These are phyloP conservation scores for Protonemura montana DNA, from an alignment of 2,888 invertebrate genomes.

Conservation along the genomic window DNA sequence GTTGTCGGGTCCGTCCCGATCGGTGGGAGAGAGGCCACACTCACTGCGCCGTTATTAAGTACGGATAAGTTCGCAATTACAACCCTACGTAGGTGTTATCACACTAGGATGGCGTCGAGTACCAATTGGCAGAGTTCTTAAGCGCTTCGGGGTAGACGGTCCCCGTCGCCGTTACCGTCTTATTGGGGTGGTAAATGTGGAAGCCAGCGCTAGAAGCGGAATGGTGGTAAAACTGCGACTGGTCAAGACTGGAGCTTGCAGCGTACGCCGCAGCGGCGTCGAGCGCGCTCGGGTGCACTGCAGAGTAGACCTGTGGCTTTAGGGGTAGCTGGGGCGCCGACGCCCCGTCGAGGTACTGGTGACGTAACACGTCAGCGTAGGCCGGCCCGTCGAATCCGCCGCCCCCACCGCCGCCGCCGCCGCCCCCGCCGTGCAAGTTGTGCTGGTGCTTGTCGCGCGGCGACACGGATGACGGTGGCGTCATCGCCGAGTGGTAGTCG, in stretches of 20 bases:
- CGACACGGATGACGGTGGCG: slow-evolving; percentile 96
- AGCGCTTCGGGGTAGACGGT: slow-evolving; percentile 55
- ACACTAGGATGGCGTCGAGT: slow-evolving; percentile 77
- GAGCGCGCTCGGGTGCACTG: slow-evolving; percentile 63
- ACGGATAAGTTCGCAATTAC: background rate
- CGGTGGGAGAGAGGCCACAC: background rate
- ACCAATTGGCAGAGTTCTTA: slow-evolving; percentile 74
- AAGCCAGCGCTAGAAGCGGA: slow-evolving; percentile 76
- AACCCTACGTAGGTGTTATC: background rate
- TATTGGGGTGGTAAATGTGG: slow-evolving; percentile 84
- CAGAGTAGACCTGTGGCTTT: slow-evolving; percentile 90
- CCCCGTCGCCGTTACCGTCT: slow-evolving; percentile 58
- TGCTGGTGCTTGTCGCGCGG: slow-evolving; percentile 85
- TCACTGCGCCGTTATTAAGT: background rate
- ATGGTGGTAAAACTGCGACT: slow-evolving; percentile 86
- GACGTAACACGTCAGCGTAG: slow-evolving; percentile 62
- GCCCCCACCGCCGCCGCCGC: slow-evolving; percentile 53
- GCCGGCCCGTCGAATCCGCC: slow-evolving; percentile 49
- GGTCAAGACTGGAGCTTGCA: slow-evolving; percentile 69
- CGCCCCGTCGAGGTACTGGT: slow-evolving; percentile 70
- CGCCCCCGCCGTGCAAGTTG: slow-evolving; percentile 60
- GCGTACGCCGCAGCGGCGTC: slow-evolving; percentile 69
- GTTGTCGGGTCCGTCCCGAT: background rate
- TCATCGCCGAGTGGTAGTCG: slow-evolving; percentile 95
- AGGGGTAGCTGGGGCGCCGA: slow-evolving; percentile 74